Evolutionary conservation across 37 sponge, comb jelly and placozoan genomes (phyloP).

Genomic region (Agelas oroides): DNA sequence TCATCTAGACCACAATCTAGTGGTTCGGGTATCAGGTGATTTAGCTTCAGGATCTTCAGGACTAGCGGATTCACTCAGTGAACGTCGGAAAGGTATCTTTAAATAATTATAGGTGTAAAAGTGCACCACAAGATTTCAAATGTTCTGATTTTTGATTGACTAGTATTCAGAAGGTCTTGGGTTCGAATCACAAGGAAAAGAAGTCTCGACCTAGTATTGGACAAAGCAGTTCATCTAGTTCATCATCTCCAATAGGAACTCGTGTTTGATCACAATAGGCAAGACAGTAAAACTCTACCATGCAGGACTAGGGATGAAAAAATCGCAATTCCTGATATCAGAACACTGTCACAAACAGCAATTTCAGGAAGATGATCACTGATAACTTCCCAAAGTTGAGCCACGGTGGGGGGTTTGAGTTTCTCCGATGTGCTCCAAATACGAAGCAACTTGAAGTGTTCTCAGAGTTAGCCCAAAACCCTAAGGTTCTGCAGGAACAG

Average conservation of each 20-base stretch:
- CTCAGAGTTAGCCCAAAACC: slow-evolving; percentile 5
- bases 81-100: too few species aligned
- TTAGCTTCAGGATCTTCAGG: too few species aligned
- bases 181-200: too few species aligned
- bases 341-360: not conserved
- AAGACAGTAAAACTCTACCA: not conserved
- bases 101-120: too few species aligned
- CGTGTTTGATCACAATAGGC: not conserved
- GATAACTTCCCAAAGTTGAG: not conserved
- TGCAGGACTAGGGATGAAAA: slow-evolving; percentile 5
- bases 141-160: too few species aligned
- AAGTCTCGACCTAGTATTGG: not conserved
- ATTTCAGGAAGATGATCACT: not conserved
- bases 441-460: not conserved
- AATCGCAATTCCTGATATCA: not conserved
- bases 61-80: too few species aligned
- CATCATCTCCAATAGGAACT: not conserved
- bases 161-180: too few species aligned
- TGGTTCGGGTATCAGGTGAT: too few species aligned
- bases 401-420: too few species aligned
- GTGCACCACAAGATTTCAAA: too few species aligned
- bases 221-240: not conserved
- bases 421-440: slow-evolving; percentile 13
- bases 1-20: too few species aligned
- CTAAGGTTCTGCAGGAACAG: slow-evolving; percentile 8